Conservation (phyloP, 2,888 invertebrate species). For the Tenthredo distinguenda region DNA sequence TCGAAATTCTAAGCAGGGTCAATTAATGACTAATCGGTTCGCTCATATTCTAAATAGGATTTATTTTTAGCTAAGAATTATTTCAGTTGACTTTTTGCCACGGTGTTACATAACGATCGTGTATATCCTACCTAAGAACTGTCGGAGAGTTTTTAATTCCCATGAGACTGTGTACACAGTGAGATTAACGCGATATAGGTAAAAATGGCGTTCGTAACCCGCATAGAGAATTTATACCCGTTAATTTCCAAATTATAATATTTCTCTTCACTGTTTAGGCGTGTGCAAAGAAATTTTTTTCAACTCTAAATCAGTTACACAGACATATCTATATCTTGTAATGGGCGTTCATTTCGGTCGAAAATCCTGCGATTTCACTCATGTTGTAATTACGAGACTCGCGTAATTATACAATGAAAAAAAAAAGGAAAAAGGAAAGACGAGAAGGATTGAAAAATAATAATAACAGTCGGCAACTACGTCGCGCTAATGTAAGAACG, state of each 20-base stretch:
- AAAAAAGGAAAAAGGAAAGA: neutral
- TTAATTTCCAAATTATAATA: neutral
- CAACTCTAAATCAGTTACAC: neutral
- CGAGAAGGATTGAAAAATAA: neutral
- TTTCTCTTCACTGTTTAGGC: neutral
- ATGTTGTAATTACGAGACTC: neutral
- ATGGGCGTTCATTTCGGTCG: neutral
- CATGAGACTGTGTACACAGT: neutral
- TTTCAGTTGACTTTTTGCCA: neutral
- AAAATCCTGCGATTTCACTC: conserved; percentile 22
- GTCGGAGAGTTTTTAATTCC: neutral
- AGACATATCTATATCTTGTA: neutral
- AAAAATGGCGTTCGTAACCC: neutral
- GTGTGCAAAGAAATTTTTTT: neutral
- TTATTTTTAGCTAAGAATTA: neutral
- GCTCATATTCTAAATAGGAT: neutral
- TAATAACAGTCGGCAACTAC: neutral
- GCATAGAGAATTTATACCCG: neutral
- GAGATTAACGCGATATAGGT: neutral
- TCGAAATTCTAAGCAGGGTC: neutral
- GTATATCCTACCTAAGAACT: neutral
- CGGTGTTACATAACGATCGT: neutral
- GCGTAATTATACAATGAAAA: neutral
- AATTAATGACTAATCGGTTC: neutral
- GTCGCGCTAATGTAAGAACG: neutral